Conservation (phyloP, 2,113 vertebrate genomes). For the Nannospalax galili region DNA sequence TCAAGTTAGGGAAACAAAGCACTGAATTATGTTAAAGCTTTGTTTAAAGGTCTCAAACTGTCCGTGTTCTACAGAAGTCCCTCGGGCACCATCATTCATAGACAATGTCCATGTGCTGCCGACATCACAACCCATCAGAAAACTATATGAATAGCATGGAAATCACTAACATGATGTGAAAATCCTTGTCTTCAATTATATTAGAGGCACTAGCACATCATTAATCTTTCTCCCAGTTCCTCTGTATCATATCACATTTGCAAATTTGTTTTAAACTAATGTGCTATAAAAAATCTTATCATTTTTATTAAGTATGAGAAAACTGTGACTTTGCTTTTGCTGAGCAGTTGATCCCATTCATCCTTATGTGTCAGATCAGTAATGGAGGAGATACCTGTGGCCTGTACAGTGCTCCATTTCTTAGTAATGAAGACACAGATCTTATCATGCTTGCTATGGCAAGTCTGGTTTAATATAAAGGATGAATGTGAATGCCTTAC, state of each 20-base stretch:
- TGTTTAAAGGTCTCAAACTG: conserved; percentile 80
- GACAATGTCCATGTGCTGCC: conserved; percentile 69
- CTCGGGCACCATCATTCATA: neutral
- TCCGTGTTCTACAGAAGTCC: conserved; percentile 69
- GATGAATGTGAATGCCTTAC: too few species aligned
- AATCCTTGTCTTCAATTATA: conserved; percentile 81
- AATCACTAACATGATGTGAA: conserved; percentile 82
- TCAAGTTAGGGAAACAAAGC: conserved; percentile 71
- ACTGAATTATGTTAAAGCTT: conserved; percentile 73
- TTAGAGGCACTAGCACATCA: conserved; percentile 69
- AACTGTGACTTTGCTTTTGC: conserved; percentile 63
- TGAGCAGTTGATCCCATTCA: conserved; percentile 75
- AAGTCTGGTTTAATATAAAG: neutral
- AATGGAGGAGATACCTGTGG: neutral
- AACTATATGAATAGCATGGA: conserved; percentile 80
- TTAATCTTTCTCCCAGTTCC: conserved; percentile 75
- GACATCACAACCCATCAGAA: conserved; percentile 77
- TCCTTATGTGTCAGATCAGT: neutral
- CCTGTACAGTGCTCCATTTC: conserved; percentile 8
- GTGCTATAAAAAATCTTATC: conserved; percentile 83
- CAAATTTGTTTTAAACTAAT: conserved; percentile 82
- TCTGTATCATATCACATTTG: conserved; percentile 82
- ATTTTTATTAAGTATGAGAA: conserved; percentile 80
- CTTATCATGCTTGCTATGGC: neutral
- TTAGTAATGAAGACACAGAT: neutral